Evolutionary conservation across 2,888 invertebrate species (phyloP), one percentile per base, ranked within the genome.

Genomic region (Habrosyne pyritoides): DNA sequence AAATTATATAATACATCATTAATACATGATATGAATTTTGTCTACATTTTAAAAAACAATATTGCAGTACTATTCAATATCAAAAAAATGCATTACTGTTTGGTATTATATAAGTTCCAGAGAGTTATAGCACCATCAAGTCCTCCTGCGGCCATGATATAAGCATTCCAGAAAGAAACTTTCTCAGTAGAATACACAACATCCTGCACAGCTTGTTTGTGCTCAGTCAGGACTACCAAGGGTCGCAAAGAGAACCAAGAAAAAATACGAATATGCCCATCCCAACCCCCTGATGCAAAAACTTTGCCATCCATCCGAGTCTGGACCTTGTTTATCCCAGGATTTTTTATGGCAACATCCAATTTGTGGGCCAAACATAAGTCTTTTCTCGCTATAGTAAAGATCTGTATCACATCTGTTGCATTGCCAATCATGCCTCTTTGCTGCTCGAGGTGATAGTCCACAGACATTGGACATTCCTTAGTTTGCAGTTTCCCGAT

Each of bases 141-240:
- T 22, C 96, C 95, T 48, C 94, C 94, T 0, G 95, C 95, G 12
- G 96, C 97, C 95, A 97, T 95, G n/a, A 97, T 93, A 56, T 95
- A 94, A n/a, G 95, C 94, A 53, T 94, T 94, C 95, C 96, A 96
- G 67, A 93, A 91, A 56, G 94, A 91, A 7, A 96, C 94, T 63
- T 93, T 93, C 49, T 93, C 92, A 0, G 90, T 86, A 2, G 96
- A 96, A 85, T 95, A 97, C 47, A 94, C 94, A 56, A 97, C 93
- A 81, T 96, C 96, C 76, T 95, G 94, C 52, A 97, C 93, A 33
- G 95, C 93, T 63, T 94, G 94, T 63, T 94, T 94, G 73, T 97
- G 97, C 71, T 96, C 95, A 0, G 95, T 95, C 36, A 97, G 89
- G 53, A 96, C 96, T 1, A 94, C 96, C 58, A 97, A 84, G 3